Base-by-base conservation (phyloP, 1,140 invertebrate species). In the Maniola jurtina region DNA sequence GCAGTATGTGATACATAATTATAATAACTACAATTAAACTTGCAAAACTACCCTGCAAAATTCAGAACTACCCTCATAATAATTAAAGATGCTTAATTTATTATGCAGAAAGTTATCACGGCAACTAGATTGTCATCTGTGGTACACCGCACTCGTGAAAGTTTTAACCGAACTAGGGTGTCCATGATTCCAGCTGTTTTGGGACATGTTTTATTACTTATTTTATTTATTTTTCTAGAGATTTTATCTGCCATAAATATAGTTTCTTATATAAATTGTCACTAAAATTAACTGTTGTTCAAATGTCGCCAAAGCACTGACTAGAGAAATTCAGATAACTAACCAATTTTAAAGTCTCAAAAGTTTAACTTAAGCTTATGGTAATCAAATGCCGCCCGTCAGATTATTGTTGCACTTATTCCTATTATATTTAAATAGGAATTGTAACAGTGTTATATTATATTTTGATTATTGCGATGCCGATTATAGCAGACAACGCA, bases 31-130 rank as follows among this genome's bases (percentile, higher is more conserved):
- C 48, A 52, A 14, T 52, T 52, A 8, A 52, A 52, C 8, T 13
- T 52, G 11, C 15, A 25, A 52, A 33, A 33, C 15, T 9, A 52
- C 9, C 1, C 42, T 45, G 42, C 42, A 45, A 45, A 13, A 45
- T 45, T 45, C 48, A 52, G 15, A 52, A 33, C 6, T 25, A 36
- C 13, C 13, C 34, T n/a, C 54, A 15, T 55, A 55, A 15, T 55
- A 55, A 36, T 35, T 55, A 55, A 55, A 35, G 25, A 55, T 55
- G 34, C 54, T 55, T 55, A 55, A 55, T 55, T 55, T 55, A 55
- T 55, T 55, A 55, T 55, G 54, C 54, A 55, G 5, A 14, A 55
- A 55, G 54, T 55, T 55, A 55, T 34, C 54, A 34, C 13, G 13
- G 25, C 54, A 34, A 55, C 33, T 55, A 35, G 54, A 55, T 55